Evolutionary conservation across 1,140 invertebrate species (phyloP), one percentile per base, ranked within the genome.

Genomic region (Lordiphosa collinella): DNA sequence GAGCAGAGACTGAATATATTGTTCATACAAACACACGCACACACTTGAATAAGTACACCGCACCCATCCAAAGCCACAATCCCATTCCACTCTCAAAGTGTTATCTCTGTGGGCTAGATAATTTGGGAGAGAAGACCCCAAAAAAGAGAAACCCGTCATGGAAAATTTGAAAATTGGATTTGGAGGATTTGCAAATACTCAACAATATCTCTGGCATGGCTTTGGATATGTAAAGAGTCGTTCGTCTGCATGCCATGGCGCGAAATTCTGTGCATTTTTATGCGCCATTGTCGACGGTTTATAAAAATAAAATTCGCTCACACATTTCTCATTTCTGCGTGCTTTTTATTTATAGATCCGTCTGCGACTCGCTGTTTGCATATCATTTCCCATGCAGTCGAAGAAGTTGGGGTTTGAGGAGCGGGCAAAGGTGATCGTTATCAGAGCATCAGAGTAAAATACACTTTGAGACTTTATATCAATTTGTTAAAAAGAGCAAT

Each of bases 311-410:
- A 56, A 53, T 58, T 65, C 50, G 63, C 50, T 44, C 59, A 54
- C 53, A 75, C 57, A 71, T 69, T 57, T 67, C 56, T 47, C 54
- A 67, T 63, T 67, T 79, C 52, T 69, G 75, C 65, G 70, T 70
- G 55, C 22, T 32, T 74, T 74, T 67, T 82, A 84, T 84, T 84
- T 82, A 68, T 72, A 84, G 76, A 56, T 14, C 14, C 34, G 34
- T 53, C 43, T 67, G 13, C 43, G 32, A 46, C 48, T 53, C n/a
- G 58, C 48, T 66, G 36, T 80, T 82, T 82, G 76, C 78, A 82
- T 84, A 82, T 68, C 53, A 84, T 76, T 80, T 80, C 76, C 76
- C 82, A 80, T 80, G 76, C 78, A 80, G 48, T 69, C 54, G 14
- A 44, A 25, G 25, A 4, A 10, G 4, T 38, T 16, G 31, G 8